Evolutionary conservation across 2,888 invertebrate genomes (phyloP), one percentile per base, ranked within the genome.

Genomic region (Tenthredo scrophulariae): DNA sequence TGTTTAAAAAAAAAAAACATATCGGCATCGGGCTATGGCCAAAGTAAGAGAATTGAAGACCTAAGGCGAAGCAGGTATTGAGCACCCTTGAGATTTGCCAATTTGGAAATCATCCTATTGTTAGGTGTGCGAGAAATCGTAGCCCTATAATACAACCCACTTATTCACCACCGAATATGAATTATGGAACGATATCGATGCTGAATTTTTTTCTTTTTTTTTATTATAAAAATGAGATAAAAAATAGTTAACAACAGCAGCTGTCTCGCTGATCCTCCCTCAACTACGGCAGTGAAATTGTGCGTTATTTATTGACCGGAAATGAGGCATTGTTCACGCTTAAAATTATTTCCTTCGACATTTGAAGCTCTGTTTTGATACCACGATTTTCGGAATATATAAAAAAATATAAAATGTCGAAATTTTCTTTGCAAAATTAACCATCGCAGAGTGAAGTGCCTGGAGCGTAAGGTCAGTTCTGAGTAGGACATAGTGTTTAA

Each of bases 81-180:
- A 67, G 67, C 33, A 67, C 33, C 67, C 33, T 67, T 33, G 67
- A 33, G 18, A 67, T 13, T 67, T 67, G 67, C 67, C 67, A 67
- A 67, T 67, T 67, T 33, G 67, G 15, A 33, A 67, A 67, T 67
- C 67, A 67, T 33, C 67, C 33, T 33, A 33, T 67, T 67, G 29
- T 67, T 67, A 33, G 6, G 33, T 67, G 67, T 67, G 29, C 29
- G 7, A 67, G 33, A 67, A 33, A 67, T 67, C 33, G 67, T 6
- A 67, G 67, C 67, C 33, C 67, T 67, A 67, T 67, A 67, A 67
- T 67, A 67, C 67, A 33, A 33, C 18, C 67, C 67, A 67, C 67
- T 67, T 67, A 67, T 33, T 67, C 33, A 33, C 67, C 18, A 67
- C 33, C 5, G 18, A 67, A 67, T 67, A 67, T 67, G 33, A 67